A percentile compares a stretch with the other conserved stretches of the same genome.
These are phyloP conservation scores for Sinodicranocentrus sp. DNA, from an alignment of 2,888 invertebrate genomes.

Conservation along the genomic window DNA sequence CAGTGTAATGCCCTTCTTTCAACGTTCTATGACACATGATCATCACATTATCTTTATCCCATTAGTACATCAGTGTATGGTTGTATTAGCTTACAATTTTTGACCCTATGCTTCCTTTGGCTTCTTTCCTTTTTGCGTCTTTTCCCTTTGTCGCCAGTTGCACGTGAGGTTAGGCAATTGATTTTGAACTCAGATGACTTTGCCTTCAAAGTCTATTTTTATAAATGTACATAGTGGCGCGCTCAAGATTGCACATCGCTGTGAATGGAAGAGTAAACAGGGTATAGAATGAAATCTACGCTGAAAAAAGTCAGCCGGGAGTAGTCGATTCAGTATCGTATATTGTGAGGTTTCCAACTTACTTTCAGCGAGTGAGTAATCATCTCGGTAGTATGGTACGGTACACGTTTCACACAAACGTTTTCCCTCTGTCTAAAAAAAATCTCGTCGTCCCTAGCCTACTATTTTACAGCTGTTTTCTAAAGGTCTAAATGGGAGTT, in stretches of 20 bases:
- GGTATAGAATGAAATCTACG: neutral
- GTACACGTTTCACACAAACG: neutral
- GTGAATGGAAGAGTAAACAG: neutral
- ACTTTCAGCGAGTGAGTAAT: neutral
- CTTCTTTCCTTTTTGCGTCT: constrained; percentile 47
- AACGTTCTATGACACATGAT: constrained; percentile 53
- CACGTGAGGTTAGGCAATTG: constrained; percentile 63
- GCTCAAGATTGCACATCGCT: neutral
- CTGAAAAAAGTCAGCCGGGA: constrained; percentile 15
- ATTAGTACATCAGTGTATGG: constrained; percentile 44
- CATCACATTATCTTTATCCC: constrained; percentile 63
- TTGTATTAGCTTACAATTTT: neutral
- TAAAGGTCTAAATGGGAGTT: neutral
- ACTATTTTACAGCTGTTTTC: constrained; percentile 50
- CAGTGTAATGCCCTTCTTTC: constrained; percentile 65
- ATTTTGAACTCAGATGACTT: constrained; percentile 67
- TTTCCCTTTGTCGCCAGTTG: constrained; percentile 15
- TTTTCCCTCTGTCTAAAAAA: neutral
- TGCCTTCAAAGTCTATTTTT: constrained; percentile 67
- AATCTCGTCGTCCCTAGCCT: no score
- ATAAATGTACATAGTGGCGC: constrained; percentile 19
- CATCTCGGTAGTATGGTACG: neutral
- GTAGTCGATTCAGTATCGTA: neutral
- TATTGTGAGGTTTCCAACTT: neutral
- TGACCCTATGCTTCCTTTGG: constrained; percentile 1